Evolutionary conservation across 1,140 invertebrate genomes (phyloP).

Genomic region (Drosophila fuyamai): DNA sequence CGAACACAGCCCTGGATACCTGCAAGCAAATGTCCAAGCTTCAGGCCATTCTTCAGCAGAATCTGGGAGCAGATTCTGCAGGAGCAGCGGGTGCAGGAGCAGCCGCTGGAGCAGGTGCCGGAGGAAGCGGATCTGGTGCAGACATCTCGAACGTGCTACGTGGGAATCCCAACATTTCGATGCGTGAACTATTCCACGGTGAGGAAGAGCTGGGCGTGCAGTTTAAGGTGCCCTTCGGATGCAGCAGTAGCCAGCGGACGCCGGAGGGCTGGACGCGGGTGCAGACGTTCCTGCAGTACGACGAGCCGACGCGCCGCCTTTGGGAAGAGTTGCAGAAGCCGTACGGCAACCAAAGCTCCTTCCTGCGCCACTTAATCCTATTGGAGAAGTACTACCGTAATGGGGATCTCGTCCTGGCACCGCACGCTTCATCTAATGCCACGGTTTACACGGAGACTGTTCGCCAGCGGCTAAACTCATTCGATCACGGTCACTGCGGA

Average conservation of each 20-base stretch:
- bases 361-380: slow-evolving; percentile 91
- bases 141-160: slow-evolving; percentile 86
- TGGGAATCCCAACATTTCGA: slow-evolving; percentile 91
- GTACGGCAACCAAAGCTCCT: slow-evolving; percentile 93
- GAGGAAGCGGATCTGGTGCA: slow-evolving; percentile 19
- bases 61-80: slow-evolving; percentile 26
- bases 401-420: slow-evolving; percentile 90
- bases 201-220: slow-evolving; percentile 92
- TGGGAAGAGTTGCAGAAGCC: slow-evolving; percentile 93
- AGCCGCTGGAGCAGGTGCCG: background rate
- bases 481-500: slow-evolving; percentile 86
- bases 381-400: slow-evolving; percentile 92
- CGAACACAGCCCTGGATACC: slow-evolving; percentile 33
- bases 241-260: slow-evolving; percentile 85
- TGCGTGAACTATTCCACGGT: slow-evolving; percentile 91
- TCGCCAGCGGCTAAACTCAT: slow-evolving; percentile 90
- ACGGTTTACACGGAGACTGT: slow-evolving; percentile 92
- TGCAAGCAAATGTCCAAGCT: slow-evolving; percentile 75
- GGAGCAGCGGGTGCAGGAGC: background rate
- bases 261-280: slow-evolving; percentile 93
- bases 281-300: slow-evolving; percentile 91
- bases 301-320: slow-evolving; percentile 90
- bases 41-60: slow-evolving; percentile 78
- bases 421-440: slow-evolving; percentile 90
- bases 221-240: slow-evolving; percentile 85